Percentiles rank a stretch among this genome's conserved stretches.
These are phyloP conservation scores for Scelioninae gen. 2 DNA, from an alignment of 2,888 invertebrate genomes.

Conservation along the genomic window DNA sequence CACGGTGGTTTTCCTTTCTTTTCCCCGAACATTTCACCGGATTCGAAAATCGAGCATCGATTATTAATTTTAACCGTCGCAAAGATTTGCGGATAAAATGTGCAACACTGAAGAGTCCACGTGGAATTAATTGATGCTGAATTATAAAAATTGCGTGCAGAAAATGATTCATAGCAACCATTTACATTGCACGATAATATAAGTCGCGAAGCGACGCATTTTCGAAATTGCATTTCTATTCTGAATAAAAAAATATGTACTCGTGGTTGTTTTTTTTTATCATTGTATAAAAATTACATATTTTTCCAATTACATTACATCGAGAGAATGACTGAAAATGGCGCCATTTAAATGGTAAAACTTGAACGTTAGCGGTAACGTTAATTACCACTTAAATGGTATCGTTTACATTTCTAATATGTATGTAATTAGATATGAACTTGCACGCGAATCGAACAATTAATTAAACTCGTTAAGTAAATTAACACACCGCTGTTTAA, in stretches of 20 bases:
- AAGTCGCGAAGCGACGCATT: conserved; percentile 4
- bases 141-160: background rate
- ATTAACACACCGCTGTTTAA: too few relatives aligned
- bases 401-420: too few relatives aligned
- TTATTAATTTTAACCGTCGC: too few relatives aligned
- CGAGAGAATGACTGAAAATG: too few relatives aligned
- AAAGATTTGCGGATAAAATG: background rate
- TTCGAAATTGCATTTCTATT: conserved; percentile 16
- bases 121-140: conserved; percentile 22
- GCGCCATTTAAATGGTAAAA: too few relatives aligned
- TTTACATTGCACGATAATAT: background rate
- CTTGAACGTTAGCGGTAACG: too few relatives aligned
- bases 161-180: conserved; percentile 5
- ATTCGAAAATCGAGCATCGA: too few relatives aligned
- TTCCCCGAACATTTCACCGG: background rate
- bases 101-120: background rate
- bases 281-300: background rate
- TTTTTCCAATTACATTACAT: too few relatives aligned
- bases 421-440: background rate
- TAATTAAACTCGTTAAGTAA: too few relatives aligned
- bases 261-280: background rate
- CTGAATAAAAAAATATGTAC: too few relatives aligned
- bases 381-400: too few relatives aligned
- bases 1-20: background rate
- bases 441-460: background rate